Percentiles rank a stretch among this genome's conserved stretches.
Conservation (phyloP, 2,888 invertebrate species). For the Acanthococcus lagerstroemiae region DNA sequence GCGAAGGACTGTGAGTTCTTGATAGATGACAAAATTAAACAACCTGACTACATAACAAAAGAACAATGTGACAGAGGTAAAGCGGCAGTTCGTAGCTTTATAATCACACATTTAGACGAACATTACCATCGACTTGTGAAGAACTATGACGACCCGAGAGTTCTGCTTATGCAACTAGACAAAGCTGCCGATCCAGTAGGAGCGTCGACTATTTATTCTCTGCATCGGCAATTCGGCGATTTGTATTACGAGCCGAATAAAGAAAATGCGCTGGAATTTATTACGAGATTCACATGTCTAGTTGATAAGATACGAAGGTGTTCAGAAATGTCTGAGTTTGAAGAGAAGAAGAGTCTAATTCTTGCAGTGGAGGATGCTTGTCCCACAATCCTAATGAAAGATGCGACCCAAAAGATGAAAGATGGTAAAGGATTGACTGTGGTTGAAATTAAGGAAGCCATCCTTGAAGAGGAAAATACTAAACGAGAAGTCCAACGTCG, state of each 20-base stretch:
- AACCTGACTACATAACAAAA: neutral
- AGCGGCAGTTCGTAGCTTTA: neutral
- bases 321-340: neutral
- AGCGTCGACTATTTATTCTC: neutral
- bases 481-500: neutral
- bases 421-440: too few species aligned
- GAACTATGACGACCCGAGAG: neutral
- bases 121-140: neutral
- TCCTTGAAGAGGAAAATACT: neutral
- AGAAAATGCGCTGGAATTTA: neutral
- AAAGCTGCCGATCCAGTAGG: neutral
- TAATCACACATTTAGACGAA: neutral
- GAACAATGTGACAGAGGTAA: neutral
- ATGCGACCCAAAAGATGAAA: neutral
- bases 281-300: neutral
- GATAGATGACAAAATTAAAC: neutral
- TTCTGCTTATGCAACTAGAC: neutral
- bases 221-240: neutral
- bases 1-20: neutral
- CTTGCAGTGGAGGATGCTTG: neutral
- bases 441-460: neutral
- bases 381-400: neutral
- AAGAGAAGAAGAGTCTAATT: neutral
- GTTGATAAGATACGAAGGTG: neutral
- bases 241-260: neutral